A percentile compares a stretch with the other conserved stretches of the same genome.
phyloP scores from a whole-genome alignment of 2,888 invertebrate species.

The Torymus auratus region DNA sequence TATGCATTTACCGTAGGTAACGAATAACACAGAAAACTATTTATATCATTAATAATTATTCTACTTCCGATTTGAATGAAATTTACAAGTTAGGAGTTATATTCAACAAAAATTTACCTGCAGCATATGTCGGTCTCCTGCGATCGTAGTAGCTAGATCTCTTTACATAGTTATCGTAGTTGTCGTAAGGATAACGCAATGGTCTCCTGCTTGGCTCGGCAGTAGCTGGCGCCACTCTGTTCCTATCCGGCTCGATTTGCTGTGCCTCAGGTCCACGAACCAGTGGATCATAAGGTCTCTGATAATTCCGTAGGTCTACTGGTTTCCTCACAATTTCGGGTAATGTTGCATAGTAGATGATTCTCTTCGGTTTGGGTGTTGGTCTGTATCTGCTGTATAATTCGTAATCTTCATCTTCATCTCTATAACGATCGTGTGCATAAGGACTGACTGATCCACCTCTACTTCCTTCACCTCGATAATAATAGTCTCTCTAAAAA shows the following conservation, averaged over 20 bases:
- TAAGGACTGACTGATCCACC: constrained; percentile 59
- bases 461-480: constrained; percentile 53
- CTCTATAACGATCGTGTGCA: constrained; percentile 68
- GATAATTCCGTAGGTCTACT: constrained; percentile 70
- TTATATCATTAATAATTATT: not conserved
- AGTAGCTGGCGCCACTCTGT: constrained; percentile 47
- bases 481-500: constrained; percentile 68
- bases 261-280: constrained; percentile 34
- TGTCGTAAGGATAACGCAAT: constrained; percentile 66
- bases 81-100: not conserved
- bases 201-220: constrained; percentile 67
- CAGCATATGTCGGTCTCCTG: constrained; percentile 57
- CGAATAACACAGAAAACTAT: too few relatives aligned
- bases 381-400: constrained; percentile 67
- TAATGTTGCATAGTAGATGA: constrained; percentile 76
- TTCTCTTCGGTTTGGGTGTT: constrained; percentile 71
- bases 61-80: not conserved
- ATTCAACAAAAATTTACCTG: constrained; percentile 40
- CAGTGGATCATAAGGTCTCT: constrained; percentile 65
- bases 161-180: constrained; percentile 69
- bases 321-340: constrained; percentile 76
- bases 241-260: constrained; percentile 57
- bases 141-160: constrained; percentile 66
- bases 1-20: too few relatives aligned
- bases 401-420: constrained; percentile 69